Percentiles rank a stretch among this genome's conserved stretches.
phyloP scores from a whole-genome alignment of 2,797 vertebrate genomes.

The Karalla daura region DNA sequence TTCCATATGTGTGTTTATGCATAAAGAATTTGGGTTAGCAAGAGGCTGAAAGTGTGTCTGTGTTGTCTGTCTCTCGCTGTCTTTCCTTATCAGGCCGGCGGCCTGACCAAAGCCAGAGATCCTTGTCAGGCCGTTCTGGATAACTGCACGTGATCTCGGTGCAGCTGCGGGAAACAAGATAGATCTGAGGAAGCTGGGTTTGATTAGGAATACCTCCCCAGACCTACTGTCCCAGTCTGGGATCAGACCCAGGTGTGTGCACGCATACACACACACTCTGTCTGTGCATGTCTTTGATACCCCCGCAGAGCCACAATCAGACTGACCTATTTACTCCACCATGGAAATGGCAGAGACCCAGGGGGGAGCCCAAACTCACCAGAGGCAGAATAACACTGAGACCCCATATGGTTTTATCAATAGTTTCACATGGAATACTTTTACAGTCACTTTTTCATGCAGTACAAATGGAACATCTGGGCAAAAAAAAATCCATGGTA shows the following conservation, averaged over 20 bases:
- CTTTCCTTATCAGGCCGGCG: slow-evolving; percentile 68
- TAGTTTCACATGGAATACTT: slow-evolving; percentile 61
- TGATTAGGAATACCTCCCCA: slow-evolving; percentile 75
- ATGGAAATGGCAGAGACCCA: slow-evolving; percentile 54
- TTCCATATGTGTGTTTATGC: slow-evolving; percentile 21
- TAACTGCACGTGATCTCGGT: slow-evolving; percentile 66
- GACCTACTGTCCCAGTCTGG: slow-evolving; percentile 62
- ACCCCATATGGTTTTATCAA: slow-evolving; percentile 50
- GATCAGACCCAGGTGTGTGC: slow-evolving; percentile 73
- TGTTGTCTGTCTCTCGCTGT: slow-evolving; percentile 56
- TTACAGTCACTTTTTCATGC: slow-evolving; percentile 53
- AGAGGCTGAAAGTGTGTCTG: slow-evolving; percentile 26
- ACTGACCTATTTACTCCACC: slow-evolving; percentile 74
- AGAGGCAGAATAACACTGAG: slow-evolving; percentile 50
- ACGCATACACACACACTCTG: slow-evolving; percentile 20
- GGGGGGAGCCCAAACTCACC: slow-evolving; percentile 51
- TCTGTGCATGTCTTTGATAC: slow-evolving; percentile 52
- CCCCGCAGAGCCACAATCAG: slow-evolving; percentile 60
- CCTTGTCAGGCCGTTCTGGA: slow-evolving; percentile 60
- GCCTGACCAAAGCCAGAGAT: slow-evolving; percentile 76
- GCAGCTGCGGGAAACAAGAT: slow-evolving; percentile 60
- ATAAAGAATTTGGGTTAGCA: slow-evolving; percentile 16
- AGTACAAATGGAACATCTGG: slow-evolving; percentile 50
- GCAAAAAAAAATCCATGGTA: slow-evolving; percentile 54
- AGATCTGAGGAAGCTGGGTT: slow-evolving; percentile 71